phyloP scores from a whole-genome alignment of 2,797 vertebrate genomes.

The Synanceia verrucosa region DNA sequence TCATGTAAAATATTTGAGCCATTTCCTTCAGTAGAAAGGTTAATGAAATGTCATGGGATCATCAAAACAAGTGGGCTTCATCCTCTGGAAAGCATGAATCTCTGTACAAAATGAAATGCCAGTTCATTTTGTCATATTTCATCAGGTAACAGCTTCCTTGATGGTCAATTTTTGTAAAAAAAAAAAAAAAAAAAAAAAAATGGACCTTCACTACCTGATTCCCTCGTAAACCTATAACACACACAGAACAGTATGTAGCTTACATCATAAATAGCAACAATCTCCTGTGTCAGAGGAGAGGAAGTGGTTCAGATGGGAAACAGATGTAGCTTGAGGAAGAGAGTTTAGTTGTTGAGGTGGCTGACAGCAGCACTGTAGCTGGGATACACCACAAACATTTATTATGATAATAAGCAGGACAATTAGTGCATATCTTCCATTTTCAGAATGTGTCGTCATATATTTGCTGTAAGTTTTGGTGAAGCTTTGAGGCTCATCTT shows the following conservation, averaged over 20 bases:
- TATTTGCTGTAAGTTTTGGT: neutral
- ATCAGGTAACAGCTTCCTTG: slow-evolving; percentile 28
- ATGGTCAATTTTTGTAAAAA: slow-evolving; percentile 33
- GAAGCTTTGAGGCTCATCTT: neutral
- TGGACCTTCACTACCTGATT: slow-evolving; percentile 27
- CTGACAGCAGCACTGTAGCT: slow-evolving; percentile 34
- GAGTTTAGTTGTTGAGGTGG: slow-evolving; percentile 39
- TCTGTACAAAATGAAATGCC: neutral
- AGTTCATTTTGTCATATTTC: neutral
- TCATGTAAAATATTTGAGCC: neutral
- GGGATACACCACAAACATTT: neutral
- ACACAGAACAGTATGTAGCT: slow-evolving; percentile 53
- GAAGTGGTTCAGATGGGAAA: slow-evolving; percentile 69
- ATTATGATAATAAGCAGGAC: neutral
- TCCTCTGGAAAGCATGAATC: neutral
- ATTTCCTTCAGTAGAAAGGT: neutral
- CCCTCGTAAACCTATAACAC: slow-evolving; percentile 45
- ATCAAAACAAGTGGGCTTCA: neutral
- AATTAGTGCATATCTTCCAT: neutral
- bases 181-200: no score
- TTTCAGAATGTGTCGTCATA: neutral
- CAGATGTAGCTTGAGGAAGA: slow-evolving; percentile 68
- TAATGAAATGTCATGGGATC: neutral
- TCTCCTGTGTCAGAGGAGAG: slow-evolving; percentile 62
- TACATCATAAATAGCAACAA: slow-evolving; percentile 54